Conservation (phyloP, 2,113 vertebrate genomes). For the Pseudonaja textilis region DNA sequence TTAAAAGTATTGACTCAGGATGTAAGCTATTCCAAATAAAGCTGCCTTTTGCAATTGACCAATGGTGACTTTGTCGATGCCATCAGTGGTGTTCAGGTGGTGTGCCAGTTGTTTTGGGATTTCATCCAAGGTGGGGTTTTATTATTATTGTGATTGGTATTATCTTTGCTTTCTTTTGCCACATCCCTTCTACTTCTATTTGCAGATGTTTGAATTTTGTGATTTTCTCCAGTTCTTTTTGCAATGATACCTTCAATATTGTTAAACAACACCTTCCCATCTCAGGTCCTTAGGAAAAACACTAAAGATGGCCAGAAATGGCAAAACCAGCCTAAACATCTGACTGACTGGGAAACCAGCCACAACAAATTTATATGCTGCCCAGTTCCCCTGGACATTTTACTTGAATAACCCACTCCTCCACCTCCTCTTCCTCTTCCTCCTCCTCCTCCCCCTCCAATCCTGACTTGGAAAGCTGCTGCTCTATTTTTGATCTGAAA, state of each 20-base stretch:
- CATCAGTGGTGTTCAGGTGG: not conserved
- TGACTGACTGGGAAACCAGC: not conserved
- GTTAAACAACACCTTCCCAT: not conserved
- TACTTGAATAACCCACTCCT: not conserved
- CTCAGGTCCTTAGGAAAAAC: not conserved
- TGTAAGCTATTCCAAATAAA: not conserved
- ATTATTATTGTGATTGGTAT: not conserved
- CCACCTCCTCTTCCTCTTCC: no score
- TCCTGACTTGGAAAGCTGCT: not conserved
- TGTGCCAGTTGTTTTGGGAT: not conserved
- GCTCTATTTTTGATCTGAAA: not conserved
- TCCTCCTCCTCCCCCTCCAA: not conserved
- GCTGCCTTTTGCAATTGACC: not conserved
- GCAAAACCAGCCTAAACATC: not conserved
- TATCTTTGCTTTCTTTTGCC: not conserved
- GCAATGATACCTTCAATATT: not conserved
- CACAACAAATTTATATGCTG: not conserved
- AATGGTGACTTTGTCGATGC: not conserved
- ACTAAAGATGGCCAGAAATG: not conserved
- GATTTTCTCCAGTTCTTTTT: not conserved
- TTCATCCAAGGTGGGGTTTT: not conserved
- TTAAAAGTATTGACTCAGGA: not conserved
- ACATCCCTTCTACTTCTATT: not conserved
- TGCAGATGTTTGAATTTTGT: not conserved
- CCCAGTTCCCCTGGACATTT: not conserved